Evolutionary conservation across 2,113 vertebrate species (phyloP).

Genomic region (Peromyscus californicus): DNA sequence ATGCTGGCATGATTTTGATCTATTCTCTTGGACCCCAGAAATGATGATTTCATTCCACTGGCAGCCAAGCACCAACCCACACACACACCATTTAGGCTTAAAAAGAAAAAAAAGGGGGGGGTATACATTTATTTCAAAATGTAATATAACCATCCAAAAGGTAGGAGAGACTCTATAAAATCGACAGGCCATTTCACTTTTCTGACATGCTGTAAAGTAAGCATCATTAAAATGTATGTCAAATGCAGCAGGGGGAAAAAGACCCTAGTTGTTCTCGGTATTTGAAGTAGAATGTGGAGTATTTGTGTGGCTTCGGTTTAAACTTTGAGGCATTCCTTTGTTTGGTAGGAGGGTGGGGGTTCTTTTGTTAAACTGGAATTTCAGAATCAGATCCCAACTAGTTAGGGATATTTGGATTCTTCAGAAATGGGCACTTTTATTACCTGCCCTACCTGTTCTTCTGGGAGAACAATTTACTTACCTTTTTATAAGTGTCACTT

Average conservation of each 20-base stretch:
- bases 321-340: constrained; percentile 58
- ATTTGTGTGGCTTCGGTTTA: constrained; percentile 67
- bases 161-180: constrained; percentile 81
- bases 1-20: constrained; percentile 85
- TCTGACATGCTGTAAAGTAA: constrained; percentile 84
- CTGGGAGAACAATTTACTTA: constrained; percentile 23
- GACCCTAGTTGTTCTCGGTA: constrained; percentile 70
- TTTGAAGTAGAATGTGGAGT: constrained; percentile 64
- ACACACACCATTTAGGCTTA: constrained; percentile 75
- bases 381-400: constrained; percentile 47
- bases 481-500: constrained; percentile 8
- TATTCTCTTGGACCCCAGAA: constrained; percentile 83
- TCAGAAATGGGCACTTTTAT: constrained; percentile 21
- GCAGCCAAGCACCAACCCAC: constrained; percentile 78
- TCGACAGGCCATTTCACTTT: constrained; percentile 83
- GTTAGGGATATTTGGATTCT: constrained; percentile 55
- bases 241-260: constrained; percentile 77
- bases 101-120: constrained; percentile 49
- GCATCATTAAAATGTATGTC: constrained; percentile 83
- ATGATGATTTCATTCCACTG: constrained; percentile 81
- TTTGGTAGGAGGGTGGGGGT: not conserved
- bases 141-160: constrained; percentile 81
- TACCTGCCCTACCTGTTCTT: constrained; percentile 13
- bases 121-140: constrained; percentile 76
- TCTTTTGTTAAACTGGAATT: constrained; percentile 62